Percentiles rank a stretch among this genome's conserved stretches.
Evolutionary conservation across 2,888 invertebrate species (phyloP).

Genomic region (Conomelus anceps): DNA sequence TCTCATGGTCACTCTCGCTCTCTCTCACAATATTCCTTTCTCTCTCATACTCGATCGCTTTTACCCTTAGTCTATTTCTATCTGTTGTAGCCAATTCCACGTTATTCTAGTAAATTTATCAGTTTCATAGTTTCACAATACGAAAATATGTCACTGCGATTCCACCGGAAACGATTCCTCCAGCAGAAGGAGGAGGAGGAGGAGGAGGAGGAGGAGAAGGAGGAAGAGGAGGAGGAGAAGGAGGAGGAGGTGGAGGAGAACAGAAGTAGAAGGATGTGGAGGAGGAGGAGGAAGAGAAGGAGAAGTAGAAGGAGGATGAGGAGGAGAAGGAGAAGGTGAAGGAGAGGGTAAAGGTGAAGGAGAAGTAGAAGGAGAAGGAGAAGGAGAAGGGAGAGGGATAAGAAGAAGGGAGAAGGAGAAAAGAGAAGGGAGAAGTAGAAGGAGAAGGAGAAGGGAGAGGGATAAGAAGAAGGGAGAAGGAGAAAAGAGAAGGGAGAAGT

Average conservation of each 20-base stretch:
- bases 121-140: too few relatives aligned
- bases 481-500: background rate
- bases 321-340: background rate
- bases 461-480: background rate
- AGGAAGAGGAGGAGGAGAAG: background rate
- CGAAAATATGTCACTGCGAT: background rate
- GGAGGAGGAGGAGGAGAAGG: background rate
- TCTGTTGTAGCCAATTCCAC: too few relatives aligned
- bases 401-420: background rate
- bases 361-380: background rate
- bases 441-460: background rate
- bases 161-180: background rate
- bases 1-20: background rate
- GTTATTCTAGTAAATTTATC: too few relatives aligned
- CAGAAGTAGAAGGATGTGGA: background rate
- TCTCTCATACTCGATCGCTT: too few relatives aligned
- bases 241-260: background rate
- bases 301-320: background rate
- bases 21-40: background rate
- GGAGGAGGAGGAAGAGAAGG: background rate
- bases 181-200: background rate
- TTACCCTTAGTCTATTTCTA: too few relatives aligned
- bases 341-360: background rate
- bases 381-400: background rate
- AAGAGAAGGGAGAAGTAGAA: background rate